Base-by-base conservation (phyloP, 2,888 invertebrate genomes). In the Scaptomyza parva region DNA sequence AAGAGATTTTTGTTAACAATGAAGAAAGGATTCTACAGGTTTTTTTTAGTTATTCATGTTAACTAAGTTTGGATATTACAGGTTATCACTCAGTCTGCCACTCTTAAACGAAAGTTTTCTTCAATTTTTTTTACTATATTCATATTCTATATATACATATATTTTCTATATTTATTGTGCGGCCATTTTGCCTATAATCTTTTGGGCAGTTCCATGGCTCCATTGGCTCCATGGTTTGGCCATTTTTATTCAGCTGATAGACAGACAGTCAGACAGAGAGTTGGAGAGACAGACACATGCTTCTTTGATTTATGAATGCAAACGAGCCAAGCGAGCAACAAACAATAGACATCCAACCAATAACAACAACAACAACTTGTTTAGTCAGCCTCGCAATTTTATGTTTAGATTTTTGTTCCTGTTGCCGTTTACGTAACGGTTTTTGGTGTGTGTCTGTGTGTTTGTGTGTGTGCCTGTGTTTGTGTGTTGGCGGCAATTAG, bases 291-390 rank as follows among this genome's bases (percentile, higher is more conserved):
- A 76, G 82, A 77, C 82, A 82, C 77, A 87, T 82, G 82, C 86
- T 83, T 52, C 68, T 87, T 87, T 82, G 88, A 87, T 82, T 82
- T 82, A 82, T 82, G 88, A 86, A 81, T 87, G 87, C 87, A 84
- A 87, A 81, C 87, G 79, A 86, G 84, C 44, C 62, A 22, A 64
- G 48, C 33, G 44, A 50, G 45, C 58, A 79, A 61, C 58, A 76
- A 58, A 24, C 45, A 64, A 33, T 39, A 51, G 41, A 59, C 33
- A 40, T 44, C n/a, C 30, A 26, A 58, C 30, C 7, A 40, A 40
- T n/a, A 37, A 22, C 9, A 53, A 37, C 37, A 68, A 53, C 54
- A 62, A 65, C 66, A 76, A 57, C 50, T 39, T 60, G 72, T 65
- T 71, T 59, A 72, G 59, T 72, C 72, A 72, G 76, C 66, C 17